phyloP scores from a whole-genome alignment of 2,797 vertebrate genomes.

The Anas acuta region DNA sequence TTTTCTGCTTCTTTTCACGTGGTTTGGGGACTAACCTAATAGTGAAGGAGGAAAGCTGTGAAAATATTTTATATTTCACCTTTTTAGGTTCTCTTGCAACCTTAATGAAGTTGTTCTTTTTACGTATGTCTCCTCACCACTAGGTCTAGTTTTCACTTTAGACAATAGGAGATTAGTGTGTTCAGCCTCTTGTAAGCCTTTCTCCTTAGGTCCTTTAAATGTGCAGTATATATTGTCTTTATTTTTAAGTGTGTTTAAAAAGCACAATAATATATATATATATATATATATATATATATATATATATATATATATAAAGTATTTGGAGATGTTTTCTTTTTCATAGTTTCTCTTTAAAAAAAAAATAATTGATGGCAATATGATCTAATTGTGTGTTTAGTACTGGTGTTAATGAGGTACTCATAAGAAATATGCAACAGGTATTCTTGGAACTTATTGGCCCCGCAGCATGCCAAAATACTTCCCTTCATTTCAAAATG shows the following conservation, averaged over 20 bases:
- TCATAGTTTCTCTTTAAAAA: neutral
- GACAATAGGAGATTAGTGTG: neutral
- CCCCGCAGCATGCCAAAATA: neutral
- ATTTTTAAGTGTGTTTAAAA: neutral
- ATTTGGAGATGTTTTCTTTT: neutral
- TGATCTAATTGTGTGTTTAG: accelerated
- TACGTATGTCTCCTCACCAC: neutral
- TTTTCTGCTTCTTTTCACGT: neutral
- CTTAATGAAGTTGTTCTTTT: neutral
- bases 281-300: neutral
- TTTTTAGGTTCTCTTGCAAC: neutral
- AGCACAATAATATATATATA: neutral
- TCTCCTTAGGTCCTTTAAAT: neutral
- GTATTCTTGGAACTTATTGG: neutral
- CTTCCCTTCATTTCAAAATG: neutral
- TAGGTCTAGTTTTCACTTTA: neutral
- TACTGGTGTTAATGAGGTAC: neutral
- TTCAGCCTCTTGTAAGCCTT: neutral
- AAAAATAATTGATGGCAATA: accelerated
- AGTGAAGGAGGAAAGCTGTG: neutral
- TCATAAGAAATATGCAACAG: neutral
- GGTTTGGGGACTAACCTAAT: neutral
- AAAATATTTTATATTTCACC: neutral
- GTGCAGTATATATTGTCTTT: too few relatives aligned
- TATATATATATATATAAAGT: neutral